Evolutionary conservation across 2,888 invertebrate genomes (phyloP), one percentile per base, ranked within the genome.

Genomic region (Oegoconia quadripuncta): DNA sequence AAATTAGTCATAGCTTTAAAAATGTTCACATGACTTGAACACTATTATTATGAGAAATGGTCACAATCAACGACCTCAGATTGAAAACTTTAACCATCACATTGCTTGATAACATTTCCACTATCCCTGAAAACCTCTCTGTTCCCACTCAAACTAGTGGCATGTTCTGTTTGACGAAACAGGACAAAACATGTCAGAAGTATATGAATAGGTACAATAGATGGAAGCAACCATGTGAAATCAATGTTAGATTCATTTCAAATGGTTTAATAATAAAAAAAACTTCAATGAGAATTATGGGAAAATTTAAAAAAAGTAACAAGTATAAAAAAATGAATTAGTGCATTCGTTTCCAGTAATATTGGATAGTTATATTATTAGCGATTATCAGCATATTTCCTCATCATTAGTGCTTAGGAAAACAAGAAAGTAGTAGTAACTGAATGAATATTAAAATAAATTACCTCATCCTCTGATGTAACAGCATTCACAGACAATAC

Each of bases 1-100:
- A 13, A 8, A 27, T 13, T 13, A 13, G 12, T 12, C 2, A 27
- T 6, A 7, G 13, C 13, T 27, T 26, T 26, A 26, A 12, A 12
- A n/a, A n/a, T n/a, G n/a, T n/a, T n/a, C n/a, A n/a, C n/a, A n/a
- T 0, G 7, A 13, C 27, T 13, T 8, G 13, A 5, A 7, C 8
- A 17, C 27, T 27, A n/a, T 18, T n/a, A n/a, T n/a, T n/a, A n/a
- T n/a, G n/a, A n/a, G n/a, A n/a, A n/a, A n/a, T n/a, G n/a, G n/a
- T n/a, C n/a, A n/a, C n/a, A n/a, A n/a, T n/a, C 16, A 34, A 23
- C 39, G 48, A 64, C 54, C 65, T 86, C 78, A 90, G 83, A 77
- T 89, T 88, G 77, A 83, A 83, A 79, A 84, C 87, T 84, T 89
- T 77, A 67, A 76, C 72, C 84, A 79, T 87, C 82, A 79, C 48